A percentile compares a stretch with the other conserved stretches of the same genome.
Conservation (phyloP, 1,140 invertebrate species). For the Euglossa dilemma region DNA sequence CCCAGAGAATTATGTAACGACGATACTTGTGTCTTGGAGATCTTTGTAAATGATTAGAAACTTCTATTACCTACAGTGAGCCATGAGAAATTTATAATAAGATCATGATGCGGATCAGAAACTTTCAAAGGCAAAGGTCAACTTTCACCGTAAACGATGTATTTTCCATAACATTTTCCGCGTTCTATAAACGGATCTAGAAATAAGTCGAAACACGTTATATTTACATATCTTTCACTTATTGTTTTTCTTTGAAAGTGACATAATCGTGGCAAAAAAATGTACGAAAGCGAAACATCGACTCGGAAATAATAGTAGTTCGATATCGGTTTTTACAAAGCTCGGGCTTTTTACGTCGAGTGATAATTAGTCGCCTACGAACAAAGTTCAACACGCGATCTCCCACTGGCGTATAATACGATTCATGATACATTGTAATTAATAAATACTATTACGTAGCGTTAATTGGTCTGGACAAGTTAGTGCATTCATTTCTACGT, state of each 20-base stretch:
- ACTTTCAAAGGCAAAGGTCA: not conserved
- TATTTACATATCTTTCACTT: not conserved
- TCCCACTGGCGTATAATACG: not conserved
- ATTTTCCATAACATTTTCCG: too few species aligned
- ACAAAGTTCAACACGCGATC: slow-evolving; percentile 48
- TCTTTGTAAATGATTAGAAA: not conserved
- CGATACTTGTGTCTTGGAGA: not conserved
- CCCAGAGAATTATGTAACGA: not conserved
- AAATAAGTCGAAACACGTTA: not conserved
- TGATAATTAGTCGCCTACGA: slow-evolving; percentile 43
- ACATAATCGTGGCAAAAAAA: not conserved
- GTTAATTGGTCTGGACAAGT: not conserved
- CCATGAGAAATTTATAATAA: not conserved
- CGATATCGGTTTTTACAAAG: slow-evolving; percentile 27
- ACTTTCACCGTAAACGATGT: not conserved
- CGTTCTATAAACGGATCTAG: not conserved
- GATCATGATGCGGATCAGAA: not conserved
- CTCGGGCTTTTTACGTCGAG: not conserved
- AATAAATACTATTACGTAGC: not conserved
- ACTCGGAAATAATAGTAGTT: slow-evolving; percentile 8
- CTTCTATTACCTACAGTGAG: not conserved
- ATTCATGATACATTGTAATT: slow-evolving; percentile 8
- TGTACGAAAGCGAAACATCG: not conserved
- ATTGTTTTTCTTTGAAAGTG: not conserved
- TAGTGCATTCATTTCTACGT: not conserved